Evolutionary conservation across 2,797 vertebrate genomes (phyloP), one percentile per base, ranked within the genome.

Genomic region (Enteromius mattozi): DNA sequence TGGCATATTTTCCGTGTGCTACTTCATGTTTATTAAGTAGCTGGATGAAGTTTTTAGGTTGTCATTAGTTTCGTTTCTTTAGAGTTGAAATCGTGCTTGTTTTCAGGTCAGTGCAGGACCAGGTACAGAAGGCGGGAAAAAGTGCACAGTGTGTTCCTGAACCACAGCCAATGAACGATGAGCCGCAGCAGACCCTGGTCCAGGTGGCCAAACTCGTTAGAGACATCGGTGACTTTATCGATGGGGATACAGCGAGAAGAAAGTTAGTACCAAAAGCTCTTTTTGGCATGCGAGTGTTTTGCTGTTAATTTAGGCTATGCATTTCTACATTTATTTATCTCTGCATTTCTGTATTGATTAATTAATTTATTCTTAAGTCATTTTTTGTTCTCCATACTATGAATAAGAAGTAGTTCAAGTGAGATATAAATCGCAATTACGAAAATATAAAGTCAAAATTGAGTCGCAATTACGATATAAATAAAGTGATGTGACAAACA

Each of bases 171-270:
- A 21, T 81, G 54, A 63, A 8, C 63, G 40, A 35, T n/a, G 69
- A 81, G 37, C 12, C n/a, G 17, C 54, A 81, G 19, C 3, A 47
- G 6, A 1, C 45, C 12, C 4, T 63, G 27, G 54, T 33, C 0
- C 24, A 81, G 24, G 1, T n/a, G 2, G 54, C 69, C 1, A 19
- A 27, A 2, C 0, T 33, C 69, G 17, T 47, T 24, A 56, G 0
- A 19, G 0, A 8, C 2, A 10, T 33, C 0, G 19, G 19, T 2
- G 54, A 72, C 24, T 0, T 0, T 6, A 0, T 81, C 0, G 24
- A 71, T 21, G 16, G 3, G 0, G 24, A 72, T 0, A 0, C 5
- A 9, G 2, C 9, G 63, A 17, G 4, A 2, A 81, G 47, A 0
- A 9, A 2, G 80, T 81, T 33, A 74, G 69, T 47, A 54, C 19